phyloP scores from a whole-genome alignment of 64 coral and sea anemone genomes.

The Stylophora pistillata region DNA sequence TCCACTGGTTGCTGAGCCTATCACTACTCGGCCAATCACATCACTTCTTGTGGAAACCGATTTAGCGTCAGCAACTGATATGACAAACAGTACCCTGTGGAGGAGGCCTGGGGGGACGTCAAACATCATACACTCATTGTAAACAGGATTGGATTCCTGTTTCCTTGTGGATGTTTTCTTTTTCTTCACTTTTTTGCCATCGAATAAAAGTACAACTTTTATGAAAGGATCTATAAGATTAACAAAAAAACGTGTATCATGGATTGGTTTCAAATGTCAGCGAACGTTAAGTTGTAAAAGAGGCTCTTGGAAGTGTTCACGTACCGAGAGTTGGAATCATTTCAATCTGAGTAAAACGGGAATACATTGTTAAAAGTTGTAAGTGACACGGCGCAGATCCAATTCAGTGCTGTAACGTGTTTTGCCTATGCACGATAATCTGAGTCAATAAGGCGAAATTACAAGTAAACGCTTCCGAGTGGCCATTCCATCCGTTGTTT shows the following conservation, averaged over 20 bases:
- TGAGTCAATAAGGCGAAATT: no score
- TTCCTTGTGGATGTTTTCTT: constrained; percentile 87
- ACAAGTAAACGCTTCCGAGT: no score
- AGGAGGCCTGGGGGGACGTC: constrained; percentile 78
- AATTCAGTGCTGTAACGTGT: no score
- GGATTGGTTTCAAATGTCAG: background rate
- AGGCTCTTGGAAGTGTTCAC: background rate
- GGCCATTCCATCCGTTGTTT: no score
- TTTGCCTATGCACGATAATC: no score
- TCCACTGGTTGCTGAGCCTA: constrained; percentile 82
- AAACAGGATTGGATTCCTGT: constrained; percentile 91
- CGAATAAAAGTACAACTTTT: constrained; percentile 93
- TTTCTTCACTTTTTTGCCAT: constrained; percentile 92
- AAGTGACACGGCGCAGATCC: no score
- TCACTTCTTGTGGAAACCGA: constrained; percentile 70
- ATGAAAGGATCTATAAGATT: constrained; percentile 79
- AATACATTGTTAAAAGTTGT: no score
- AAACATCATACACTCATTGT: constrained; percentile 97
- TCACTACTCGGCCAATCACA: constrained; percentile 95
- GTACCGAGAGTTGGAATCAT: background rate
- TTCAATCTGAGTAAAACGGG: no score
- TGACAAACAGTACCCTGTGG: constrained; percentile 85
- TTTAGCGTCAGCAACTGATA: constrained; percentile 88
- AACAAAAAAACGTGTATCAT: background rate
- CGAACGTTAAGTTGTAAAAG: background rate